phyloP scores from a whole-genome alignment of 2,797 vertebrate genomes.

The Coregonus ussuriensis region DNA sequence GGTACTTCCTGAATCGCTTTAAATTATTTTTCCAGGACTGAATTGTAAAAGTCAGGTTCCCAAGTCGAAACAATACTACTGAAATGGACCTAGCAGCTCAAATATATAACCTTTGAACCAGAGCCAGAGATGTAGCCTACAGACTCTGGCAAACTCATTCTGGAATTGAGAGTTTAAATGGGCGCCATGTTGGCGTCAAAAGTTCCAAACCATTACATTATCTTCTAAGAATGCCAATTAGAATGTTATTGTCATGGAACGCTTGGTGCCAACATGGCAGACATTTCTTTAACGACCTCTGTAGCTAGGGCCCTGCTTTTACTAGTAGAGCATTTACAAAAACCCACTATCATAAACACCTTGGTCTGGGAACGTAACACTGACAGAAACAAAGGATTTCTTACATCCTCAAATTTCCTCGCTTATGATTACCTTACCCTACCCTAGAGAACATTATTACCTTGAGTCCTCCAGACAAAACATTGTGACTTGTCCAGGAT shows the following conservation, averaged over 20 bases:
- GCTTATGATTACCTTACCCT: background rate
- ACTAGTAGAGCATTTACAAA: background rate
- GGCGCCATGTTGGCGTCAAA: background rate
- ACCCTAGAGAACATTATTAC: background rate
- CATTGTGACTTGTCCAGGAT: conserved; percentile 52
- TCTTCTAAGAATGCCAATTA: conserved; percentile 16
- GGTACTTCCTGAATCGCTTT: background rate
- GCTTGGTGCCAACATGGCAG: conserved; percentile 11
- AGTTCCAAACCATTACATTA: conserved; percentile 13
- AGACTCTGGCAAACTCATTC: background rate
- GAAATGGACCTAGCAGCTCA: conserved; percentile 27
- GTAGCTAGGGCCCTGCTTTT: background rate
- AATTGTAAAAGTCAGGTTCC: conserved; percentile 28
- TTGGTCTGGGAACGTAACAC: background rate
- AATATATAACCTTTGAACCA: background rate
- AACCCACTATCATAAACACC: background rate
- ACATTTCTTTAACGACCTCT: background rate
- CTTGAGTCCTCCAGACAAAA: conserved; percentile 45
- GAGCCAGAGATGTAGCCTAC: background rate
- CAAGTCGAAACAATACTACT: conserved; percentile 10
- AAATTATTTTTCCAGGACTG: conserved; percentile 11
- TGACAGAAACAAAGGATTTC: conserved; percentile 1
- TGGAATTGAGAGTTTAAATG: background rate
- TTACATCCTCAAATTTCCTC: background rate
- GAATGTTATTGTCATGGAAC: background rate